Base-by-base conservation (phyloP, 2,797 vertebrate genomes). In the Denticeps clupeoides region DNA sequence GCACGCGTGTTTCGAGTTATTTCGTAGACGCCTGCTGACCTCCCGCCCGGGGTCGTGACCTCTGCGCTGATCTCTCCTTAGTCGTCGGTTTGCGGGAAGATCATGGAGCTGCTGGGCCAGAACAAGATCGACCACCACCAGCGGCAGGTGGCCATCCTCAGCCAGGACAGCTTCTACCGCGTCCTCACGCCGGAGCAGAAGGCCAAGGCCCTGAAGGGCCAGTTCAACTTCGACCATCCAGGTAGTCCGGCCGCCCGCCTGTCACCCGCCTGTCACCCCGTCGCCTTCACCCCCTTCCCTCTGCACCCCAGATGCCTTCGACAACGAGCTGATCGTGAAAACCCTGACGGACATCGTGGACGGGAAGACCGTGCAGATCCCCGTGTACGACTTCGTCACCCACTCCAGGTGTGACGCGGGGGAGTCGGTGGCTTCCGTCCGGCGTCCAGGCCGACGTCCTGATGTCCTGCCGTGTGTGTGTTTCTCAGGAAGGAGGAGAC, bases 301-400 rank as follows among this genome's bases (percentile, higher is more conserved):
- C 44, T 5, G 44, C 16, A 47, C 19, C 5, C 58, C 60, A 95
- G 91, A 94, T 82, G 89, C 91, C 57, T 92, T 95, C 68, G 91
- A 95, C 77, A 91, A 88, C 27, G 89, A 91, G 63, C 82, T 95
- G 64, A 90, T 94, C 11, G 73, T 88, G 59, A 78, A 87, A 55
- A 95, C 89, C 0, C 75, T 94, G 55, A 85, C 80, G 69, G 86
- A 92, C 59, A 86, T 94, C 65, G 83, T 84, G 1, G 84, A 89
- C 59, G 89, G 89, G 47, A 90, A 86, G 59, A 89, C 86, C 0
- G 89, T 93, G 19, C 85, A 95, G 74, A 91, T 95, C 43, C 91
- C 90, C 0, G 89, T 93, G 47, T 95, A 95, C 45, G 90, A 95
- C 78, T 95, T 95, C 65, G 89, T 94, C 52, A 82, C 85, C 53